Percentiles rank a stretch among this genome's conserved stretches.
Evolutionary conservation across 2,113 vertebrate genomes (phyloP).

Genomic region (Dicrurus megarhynchus): DNA sequence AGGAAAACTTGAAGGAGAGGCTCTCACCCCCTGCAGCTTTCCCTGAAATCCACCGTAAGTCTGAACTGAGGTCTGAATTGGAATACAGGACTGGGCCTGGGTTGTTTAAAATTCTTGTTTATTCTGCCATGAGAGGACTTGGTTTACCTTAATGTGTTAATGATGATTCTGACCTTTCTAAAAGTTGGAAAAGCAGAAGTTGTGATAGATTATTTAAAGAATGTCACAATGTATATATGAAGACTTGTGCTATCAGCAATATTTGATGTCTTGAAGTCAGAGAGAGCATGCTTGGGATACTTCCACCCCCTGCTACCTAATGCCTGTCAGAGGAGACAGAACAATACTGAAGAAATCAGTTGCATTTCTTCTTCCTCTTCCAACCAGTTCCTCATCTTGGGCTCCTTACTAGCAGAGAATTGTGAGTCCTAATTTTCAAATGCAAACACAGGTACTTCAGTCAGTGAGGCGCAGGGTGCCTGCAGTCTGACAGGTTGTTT

Average conservation of each 20-base stretch:
- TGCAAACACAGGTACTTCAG: background rate
- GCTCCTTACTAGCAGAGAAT: background rate
- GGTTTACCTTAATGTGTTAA: background rate
- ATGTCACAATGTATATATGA: background rate
- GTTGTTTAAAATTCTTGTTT: background rate
- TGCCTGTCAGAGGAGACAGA: background rate
- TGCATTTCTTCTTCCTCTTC: background rate
- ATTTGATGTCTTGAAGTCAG: background rate
- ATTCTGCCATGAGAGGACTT: background rate
- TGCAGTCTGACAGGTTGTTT: background rate
- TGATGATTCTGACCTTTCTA: background rate
- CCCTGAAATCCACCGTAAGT: constrained; percentile 3
- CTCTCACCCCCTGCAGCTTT: background rate
- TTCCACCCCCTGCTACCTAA: background rate
- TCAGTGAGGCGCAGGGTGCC: background rate
- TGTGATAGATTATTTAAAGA: fast-evolving
- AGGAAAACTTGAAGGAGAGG: background rate
- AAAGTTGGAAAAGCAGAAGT: background rate
- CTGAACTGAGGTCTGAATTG: background rate
- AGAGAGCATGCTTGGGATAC: background rate
- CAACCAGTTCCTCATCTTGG: background rate
- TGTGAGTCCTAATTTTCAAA: background rate
- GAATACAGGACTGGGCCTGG: background rate
- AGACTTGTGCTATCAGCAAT: background rate
- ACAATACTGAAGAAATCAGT: background rate